A percentile compares a stretch with the other conserved stretches of the same genome.
phyloP scores from a whole-genome alignment of 2,888 invertebrate species.

The Suillia variegata region DNA sequence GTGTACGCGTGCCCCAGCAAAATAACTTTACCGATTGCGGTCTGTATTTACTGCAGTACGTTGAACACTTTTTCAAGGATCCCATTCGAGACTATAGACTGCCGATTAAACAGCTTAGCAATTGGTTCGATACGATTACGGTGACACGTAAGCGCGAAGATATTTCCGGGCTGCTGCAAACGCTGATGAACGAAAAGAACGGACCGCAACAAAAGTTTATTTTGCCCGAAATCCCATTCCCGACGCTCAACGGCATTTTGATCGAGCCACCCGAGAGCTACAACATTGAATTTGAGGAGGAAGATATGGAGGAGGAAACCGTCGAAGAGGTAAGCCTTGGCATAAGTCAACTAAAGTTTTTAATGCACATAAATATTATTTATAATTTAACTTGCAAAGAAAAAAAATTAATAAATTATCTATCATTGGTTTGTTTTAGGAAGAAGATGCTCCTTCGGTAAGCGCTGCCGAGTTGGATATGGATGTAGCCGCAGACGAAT shows the following conservation, averaged over 20 bases:
- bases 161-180: conserved; percentile 77
- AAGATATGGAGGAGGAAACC: conserved; percentile 63
- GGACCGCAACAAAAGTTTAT: conserved; percentile 62
- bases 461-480: conserved; percentile 43
- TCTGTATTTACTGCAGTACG: conserved; percentile 92
- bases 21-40: conserved; percentile 98
- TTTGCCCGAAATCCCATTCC: conserved; percentile 76
- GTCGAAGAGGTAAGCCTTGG: conserved; percentile 54
- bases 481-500: too few relatives aligned
- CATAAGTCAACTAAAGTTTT: not conserved
- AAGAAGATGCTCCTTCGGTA: conserved; percentile 43
- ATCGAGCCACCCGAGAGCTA: conserved; percentile 66
- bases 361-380: not conserved
- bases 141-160: conserved; percentile 87
- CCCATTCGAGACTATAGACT: conserved; percentile 81
- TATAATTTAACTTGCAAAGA: not conserved
- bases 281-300: conserved; percentile 64
- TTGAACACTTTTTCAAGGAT: conserved; percentile 91
- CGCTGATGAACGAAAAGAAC: conserved; percentile 75
- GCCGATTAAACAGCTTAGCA: conserved; percentile 80
- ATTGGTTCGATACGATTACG: conserved; percentile 86
- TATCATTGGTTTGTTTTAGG: conserved; percentile 25
- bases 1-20: conserved; percentile 95
- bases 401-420: too few relatives aligned
- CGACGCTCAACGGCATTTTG: conserved; percentile 76